These are phyloP conservation scores for Netelia inedita DNA, from an alignment of 2,888 invertebrate genomes.

Conservation along the genomic window DNA sequence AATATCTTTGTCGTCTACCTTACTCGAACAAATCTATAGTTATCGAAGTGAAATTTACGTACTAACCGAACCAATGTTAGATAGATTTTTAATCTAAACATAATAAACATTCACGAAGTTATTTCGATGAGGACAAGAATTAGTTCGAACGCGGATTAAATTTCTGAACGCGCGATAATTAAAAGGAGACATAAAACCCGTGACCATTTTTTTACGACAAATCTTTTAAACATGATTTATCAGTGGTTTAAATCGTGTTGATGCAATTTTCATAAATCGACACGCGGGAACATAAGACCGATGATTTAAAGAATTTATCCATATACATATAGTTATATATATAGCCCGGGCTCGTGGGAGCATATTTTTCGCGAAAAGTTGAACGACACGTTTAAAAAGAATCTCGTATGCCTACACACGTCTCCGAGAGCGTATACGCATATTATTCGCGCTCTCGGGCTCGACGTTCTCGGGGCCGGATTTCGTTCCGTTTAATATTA, in stretches of 20 bases:
- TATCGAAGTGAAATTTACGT: no score
- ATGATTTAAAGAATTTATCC: constrained; percentile 12
- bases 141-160: no score
- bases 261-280: not conserved
- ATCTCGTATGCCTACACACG: constrained; percentile 52
- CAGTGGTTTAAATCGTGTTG: not conserved
- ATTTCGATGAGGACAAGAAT: no score
- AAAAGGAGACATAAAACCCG: no score
- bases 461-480: constrained; percentile 38
- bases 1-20: no score
- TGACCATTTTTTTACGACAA: not conserved
- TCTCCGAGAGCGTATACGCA: constrained; percentile 12
- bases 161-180: no score
- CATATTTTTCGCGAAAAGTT: constrained; percentile 51
- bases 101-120: no score
- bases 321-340: not conserved
- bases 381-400: constrained; percentile 53
- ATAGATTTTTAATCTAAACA: no score
- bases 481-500: constrained; percentile 68
- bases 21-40: no score
- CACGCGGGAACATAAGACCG: constrained; percentile 4
- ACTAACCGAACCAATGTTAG: no score
- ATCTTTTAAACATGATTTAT: not conserved
- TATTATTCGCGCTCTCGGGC: constrained; percentile 42
- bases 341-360: constrained; percentile 31